Conservation (phyloP, 2,113 vertebrate genomes). For the Rhegmatorhina hoffmannsi region DNA sequence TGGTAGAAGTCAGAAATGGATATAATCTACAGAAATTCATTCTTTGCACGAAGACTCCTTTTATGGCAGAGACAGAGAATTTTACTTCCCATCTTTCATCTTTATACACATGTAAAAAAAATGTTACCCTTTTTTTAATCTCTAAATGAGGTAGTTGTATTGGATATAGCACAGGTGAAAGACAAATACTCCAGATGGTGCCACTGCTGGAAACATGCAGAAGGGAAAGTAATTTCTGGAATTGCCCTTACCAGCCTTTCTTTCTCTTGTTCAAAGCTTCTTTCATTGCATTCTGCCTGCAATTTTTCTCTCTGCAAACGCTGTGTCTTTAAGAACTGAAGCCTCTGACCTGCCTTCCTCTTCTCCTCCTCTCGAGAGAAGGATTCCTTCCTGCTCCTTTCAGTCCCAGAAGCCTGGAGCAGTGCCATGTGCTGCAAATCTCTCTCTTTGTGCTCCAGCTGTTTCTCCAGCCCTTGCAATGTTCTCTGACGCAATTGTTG, state of each 20-base stretch:
- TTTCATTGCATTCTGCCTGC: not conserved
- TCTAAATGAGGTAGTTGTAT: not conserved
- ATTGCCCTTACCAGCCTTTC: slow-evolving; percentile 31
- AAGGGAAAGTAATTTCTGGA: not conserved
- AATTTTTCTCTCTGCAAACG: not conserved
- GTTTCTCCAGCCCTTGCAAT: slow-evolving; percentile 44
- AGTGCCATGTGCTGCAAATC: not conserved
- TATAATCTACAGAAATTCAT: not conserved
- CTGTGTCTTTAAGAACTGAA: slow-evolving; percentile 35
- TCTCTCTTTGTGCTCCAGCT: slow-evolving; percentile 39
- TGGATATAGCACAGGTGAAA: not conserved
- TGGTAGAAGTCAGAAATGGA: not conserved
- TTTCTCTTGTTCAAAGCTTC: slow-evolving; percentile 7
- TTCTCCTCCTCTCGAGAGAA: not conserved
- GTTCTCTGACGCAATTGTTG: slow-evolving; percentile 38
- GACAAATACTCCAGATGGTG: not conserved
- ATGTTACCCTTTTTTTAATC: not conserved
- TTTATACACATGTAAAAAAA: not conserved
- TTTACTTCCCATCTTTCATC: not conserved
- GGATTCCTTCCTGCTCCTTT: slow-evolving; percentile 45
- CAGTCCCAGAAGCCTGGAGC: slow-evolving; percentile 46
- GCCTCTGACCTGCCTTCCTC: slow-evolving; percentile 38
- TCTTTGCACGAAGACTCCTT: not conserved
- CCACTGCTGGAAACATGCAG: not conserved
- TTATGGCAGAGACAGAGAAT: not conserved